A percentile compares a stretch with the other conserved stretches of the same genome.
Conservation (phyloP, 2,888 invertebrate genomes). For the Alviniconcha strummeri region DNA sequence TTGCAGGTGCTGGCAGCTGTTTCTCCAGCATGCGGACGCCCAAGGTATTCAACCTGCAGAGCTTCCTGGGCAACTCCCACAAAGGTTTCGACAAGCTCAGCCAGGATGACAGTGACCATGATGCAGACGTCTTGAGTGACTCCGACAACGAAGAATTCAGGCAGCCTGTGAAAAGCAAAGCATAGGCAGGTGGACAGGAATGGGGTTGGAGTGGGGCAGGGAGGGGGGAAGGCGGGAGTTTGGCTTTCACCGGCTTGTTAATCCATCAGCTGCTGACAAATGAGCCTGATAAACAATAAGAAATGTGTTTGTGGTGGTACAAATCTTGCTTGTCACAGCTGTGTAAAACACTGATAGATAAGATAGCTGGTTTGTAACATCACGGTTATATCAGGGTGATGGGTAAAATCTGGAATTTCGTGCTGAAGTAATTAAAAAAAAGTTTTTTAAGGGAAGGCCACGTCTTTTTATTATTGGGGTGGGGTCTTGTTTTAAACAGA, state of each 20-base stretch:
- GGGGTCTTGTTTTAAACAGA: no score
- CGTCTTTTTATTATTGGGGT: no score
- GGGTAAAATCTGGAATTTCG: no score
- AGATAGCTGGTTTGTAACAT: background rate
- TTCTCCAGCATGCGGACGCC: slow-evolving; percentile 40
- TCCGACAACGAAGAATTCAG: slow-evolving; percentile 71
- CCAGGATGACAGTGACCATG: slow-evolving; percentile 70
- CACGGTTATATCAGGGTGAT: no score
- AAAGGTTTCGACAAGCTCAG: slow-evolving; percentile 70
- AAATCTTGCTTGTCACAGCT: background rate
- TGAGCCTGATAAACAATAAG: background rate
- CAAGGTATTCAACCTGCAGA: slow-evolving; percentile 68
- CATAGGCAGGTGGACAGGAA: background rate
- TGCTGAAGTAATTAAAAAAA: no score
- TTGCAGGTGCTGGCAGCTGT: slow-evolving; percentile 52
- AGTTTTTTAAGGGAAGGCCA: no score
- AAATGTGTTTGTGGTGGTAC: background rate
- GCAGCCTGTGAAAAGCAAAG: slow-evolving; percentile 39
- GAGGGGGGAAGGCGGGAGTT: background rate
- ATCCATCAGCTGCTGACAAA: background rate
- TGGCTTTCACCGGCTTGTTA: background rate
- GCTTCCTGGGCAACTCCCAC: slow-evolving; percentile 65
- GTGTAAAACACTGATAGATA: background rate
- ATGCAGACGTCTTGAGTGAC: slow-evolving; percentile 66
- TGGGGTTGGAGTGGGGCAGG: background rate